A percentile compares a stretch with the other conserved stretches of the same genome.
Evolutionary conservation across 2,113 vertebrate species (phyloP).

Genomic region (Corvus hawaiiensis): DNA sequence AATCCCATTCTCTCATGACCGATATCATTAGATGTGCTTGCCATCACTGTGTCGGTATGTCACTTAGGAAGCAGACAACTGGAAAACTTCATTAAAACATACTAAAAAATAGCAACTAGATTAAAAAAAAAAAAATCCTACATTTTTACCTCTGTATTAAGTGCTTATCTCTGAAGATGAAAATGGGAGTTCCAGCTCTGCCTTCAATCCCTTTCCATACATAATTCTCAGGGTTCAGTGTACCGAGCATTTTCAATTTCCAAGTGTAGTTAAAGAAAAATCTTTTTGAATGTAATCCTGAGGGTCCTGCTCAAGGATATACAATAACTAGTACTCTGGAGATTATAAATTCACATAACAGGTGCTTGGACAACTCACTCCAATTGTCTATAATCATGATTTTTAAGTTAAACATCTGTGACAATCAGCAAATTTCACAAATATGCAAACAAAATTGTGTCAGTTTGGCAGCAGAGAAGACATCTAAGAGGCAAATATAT

Average conservation of each 20-base stretch:
- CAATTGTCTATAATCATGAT: neutral
- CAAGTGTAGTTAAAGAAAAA: neutral
- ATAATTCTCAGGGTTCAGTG: neutral
- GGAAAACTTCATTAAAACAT: neutral
- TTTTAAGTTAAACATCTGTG: neutral
- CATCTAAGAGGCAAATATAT: neutral
- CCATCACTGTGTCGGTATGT: neutral
- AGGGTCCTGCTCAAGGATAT: neutral
- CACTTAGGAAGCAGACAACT: neutral
- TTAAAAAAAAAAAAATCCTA: rapidly evolving
- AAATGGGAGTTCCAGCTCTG: neutral
- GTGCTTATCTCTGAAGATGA: neutral
- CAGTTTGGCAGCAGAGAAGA: neutral
- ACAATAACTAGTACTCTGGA: neutral
- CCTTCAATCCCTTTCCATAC: rapidly evolving
- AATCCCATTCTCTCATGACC: neutral
- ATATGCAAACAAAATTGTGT: neutral
- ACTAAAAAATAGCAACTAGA: neutral
- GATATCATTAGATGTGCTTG: neutral
- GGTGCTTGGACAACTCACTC: neutral
- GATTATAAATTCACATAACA: neutral
- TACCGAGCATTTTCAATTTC: neutral
- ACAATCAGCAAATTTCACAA: neutral
- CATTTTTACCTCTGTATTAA: neutral
- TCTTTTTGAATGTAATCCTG: neutral